Evolutionary conservation across 2,797 vertebrate genomes (phyloP), one percentile per base, ranked within the genome.

Genomic region (Chrysolophus pictus): DNA sequence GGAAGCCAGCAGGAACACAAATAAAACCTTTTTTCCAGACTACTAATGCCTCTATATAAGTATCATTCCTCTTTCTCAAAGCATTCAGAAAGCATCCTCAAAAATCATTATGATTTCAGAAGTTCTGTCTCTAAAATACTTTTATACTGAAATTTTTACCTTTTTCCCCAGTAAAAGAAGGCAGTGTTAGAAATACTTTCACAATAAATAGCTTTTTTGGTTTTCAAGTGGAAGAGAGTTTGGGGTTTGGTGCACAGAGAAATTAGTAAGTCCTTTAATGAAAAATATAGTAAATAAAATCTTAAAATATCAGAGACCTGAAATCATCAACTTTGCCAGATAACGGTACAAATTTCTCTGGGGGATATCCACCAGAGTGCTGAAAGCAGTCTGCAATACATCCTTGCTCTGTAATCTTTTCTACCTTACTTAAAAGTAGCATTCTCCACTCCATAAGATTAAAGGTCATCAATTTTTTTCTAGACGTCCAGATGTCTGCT

Each of bases 321-420:
- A 91, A 84, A 71, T 80, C 62, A 60, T 65, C 87, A 28, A 31
- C 17, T 74, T 69, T 35, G 65, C 58, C 22, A 46, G 68, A 74
- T 85, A 42, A 1, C 46, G 77, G 65, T 55, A 41, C 22, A 72
- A 42, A 64, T 35, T 69, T 63, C 39, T 33, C 49, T n/a, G 8
- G 22, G 59, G n/a, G 85, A 72, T 5, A 83, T 23, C 23, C 65
- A 65, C 6, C 3, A 10, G 0, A 64, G 76, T 17, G 63, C 46
- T 72, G 76, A 75, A 69, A 93, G 63, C n/a, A 71, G 39, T 11
- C 42, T 46, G 13, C 0, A 0, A 60, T 47, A 67, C 22, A 88
- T 22, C 28, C 70, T 78, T 5, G 0, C 26, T 41, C 39, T 75
- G 46, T 84, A 86, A 37, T 46, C 55, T 58, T 55, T 59, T 26